Evolutionary conservation across 2,797 vertebrate species (phyloP).

Genomic region (Phalloptychus januarius): DNA sequence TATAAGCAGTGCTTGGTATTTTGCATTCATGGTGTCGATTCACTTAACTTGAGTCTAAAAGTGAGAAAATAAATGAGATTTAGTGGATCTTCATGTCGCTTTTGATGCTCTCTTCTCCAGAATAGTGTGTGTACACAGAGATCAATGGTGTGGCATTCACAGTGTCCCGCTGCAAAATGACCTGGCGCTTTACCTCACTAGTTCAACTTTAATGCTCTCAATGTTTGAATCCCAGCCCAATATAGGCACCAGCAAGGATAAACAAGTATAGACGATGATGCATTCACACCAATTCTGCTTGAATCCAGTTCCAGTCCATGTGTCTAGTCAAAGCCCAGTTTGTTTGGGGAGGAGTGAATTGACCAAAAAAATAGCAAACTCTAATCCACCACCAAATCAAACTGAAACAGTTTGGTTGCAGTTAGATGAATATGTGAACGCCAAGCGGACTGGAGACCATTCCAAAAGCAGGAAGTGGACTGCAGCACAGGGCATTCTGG

Average conservation of each 20-base stretch:
- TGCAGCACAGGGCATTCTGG: too few relatives aligned
- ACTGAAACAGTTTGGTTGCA: too few relatives aligned
- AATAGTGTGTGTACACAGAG: not conserved
- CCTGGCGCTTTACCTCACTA: not conserved
- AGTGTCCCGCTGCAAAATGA: not conserved
- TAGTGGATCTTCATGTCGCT: not conserved
- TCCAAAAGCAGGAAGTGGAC: too few relatives aligned
- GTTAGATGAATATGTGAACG: too few relatives aligned
- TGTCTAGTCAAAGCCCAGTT: too few relatives aligned
- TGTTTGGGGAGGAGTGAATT: too few relatives aligned
- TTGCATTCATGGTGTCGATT: not conserved
- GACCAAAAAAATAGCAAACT: too few relatives aligned
- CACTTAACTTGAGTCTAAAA: not conserved
- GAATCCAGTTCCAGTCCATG: too few relatives aligned
- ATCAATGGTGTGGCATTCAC: not conserved
- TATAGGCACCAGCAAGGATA: not conserved
- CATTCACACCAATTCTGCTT: too few relatives aligned
- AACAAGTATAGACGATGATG: too few relatives aligned
- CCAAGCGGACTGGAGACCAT: too few relatives aligned
- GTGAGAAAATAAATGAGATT: not conserved
- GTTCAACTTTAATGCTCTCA: not conserved
- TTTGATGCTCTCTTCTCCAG: not conserved
- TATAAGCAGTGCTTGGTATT: not conserved
- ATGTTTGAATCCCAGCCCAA: not conserved
- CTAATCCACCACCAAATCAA: too few relatives aligned